These are phyloP conservation scores for Diaperis boleti DNA, from an alignment of 2,888 invertebrate genomes.

Conservation along the genomic window DNA sequence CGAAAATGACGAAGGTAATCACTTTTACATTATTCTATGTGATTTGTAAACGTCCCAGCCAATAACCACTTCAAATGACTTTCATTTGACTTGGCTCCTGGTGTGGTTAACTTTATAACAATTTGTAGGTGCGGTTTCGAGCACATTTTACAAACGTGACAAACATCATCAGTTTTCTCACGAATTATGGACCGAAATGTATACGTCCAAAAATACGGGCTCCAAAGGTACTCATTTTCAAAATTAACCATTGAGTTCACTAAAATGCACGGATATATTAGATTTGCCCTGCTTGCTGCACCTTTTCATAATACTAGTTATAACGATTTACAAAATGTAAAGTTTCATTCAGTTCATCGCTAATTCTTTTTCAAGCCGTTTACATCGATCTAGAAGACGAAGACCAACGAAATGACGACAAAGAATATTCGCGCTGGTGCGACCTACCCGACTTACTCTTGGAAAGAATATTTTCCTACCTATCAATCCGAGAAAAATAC, in stretches of 20 bases:
- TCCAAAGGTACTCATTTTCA: conserved; percentile 52
- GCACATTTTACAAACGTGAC: conserved; percentile 52
- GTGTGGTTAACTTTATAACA: conserved; percentile 1
- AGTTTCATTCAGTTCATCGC: too few relatives aligned
- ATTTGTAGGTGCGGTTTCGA: conserved; percentile 34
- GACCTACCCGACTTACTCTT: conserved; percentile 79
- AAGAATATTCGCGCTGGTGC: conserved; percentile 73
- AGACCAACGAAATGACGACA: conserved; percentile 62
- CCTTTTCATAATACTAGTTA: too few relatives aligned
- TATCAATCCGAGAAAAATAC: conserved; percentile 78
- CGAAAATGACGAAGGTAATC: conserved; percentile 65
- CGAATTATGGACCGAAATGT: conserved; percentile 61
- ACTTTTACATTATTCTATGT: background rate
- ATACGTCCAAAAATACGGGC: conserved; percentile 55
- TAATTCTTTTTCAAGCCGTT: conserved; percentile 45
- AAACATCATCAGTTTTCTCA: conserved; percentile 60
- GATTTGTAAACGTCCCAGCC: background rate
- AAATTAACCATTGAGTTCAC: conserved; percentile 8
- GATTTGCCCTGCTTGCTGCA: conserved; percentile 3
- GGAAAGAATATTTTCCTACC: conserved; percentile 78
- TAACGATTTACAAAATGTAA: too few relatives aligned
- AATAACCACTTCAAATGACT: conserved; percentile 20
- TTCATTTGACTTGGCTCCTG: conserved; percentile 17
- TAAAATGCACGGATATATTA: background rate
- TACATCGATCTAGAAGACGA: conserved; percentile 62